A percentile compares a stretch with the other conserved stretches of the same genome.
phyloP scores from a whole-genome alignment of 2,113 vertebrate species.

The Microcebus murinus region DNA sequence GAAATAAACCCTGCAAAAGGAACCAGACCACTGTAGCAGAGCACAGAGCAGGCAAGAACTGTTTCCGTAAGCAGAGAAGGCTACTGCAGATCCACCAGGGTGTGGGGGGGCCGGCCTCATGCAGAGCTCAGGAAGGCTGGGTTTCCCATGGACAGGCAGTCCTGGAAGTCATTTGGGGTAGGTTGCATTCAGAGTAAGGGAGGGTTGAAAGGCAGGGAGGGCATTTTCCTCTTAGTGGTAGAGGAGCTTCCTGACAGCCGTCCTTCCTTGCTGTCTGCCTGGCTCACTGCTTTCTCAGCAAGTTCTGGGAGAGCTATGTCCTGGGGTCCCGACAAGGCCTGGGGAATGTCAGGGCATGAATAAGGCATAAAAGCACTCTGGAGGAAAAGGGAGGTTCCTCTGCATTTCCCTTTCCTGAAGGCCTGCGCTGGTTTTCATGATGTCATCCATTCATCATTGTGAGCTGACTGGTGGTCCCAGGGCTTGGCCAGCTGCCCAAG shows the following conservation, averaged over 20 bases:
- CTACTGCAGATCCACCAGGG: neutral
- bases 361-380: neutral
- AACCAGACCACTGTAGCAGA: neutral
- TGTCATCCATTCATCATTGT: conserved; percentile 82
- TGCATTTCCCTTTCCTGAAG: conserved; percentile 51
- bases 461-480: conserved; percentile 69
- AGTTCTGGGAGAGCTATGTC: neutral
- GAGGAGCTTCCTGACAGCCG: neutral
- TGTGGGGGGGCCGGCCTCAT: rapidly evolving
- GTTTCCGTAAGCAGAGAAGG: neutral
- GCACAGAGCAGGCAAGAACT: neutral
- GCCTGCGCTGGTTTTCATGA: conserved; percentile 66
- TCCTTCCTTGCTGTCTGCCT: neutral
- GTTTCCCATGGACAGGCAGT: neutral
- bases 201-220: neutral
- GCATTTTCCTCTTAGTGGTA: neutral
- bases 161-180: neutral
- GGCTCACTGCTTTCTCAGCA: neutral
- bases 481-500: conserved; percentile 54
- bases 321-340: neutral
- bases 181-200: neutral
- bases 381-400: conserved; percentile 55
- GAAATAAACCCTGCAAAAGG: neutral
- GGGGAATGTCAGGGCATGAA: neutral
- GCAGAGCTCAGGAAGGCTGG: neutral